Evolutionary conservation across 2,797 vertebrate genomes (phyloP).

Genomic region (Moxostoma hubbsi): DNA sequence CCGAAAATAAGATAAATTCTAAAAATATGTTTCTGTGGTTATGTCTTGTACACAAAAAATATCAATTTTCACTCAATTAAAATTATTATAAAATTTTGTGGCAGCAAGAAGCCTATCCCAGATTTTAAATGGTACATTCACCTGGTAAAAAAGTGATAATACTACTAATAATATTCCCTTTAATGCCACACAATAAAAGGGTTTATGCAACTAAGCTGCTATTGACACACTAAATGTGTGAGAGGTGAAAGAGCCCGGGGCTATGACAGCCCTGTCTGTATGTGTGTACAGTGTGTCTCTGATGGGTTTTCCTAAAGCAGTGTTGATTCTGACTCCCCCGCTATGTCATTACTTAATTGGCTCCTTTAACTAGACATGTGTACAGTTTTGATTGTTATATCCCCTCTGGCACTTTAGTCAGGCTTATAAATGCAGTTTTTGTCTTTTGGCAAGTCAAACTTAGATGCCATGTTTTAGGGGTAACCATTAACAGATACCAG

Average conservation of each 20-base stretch:
- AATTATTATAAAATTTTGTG: constrained; percentile 1
- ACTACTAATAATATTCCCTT: constrained; percentile 28
- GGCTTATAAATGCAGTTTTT: constrained; percentile 26
- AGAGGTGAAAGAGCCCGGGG: constrained; percentile 47
- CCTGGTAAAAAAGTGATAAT: constrained; percentile 19
- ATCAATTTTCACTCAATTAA: not conserved
- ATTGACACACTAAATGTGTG: constrained; percentile 27
- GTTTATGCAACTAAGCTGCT: constrained; percentile 38
- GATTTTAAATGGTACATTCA: not conserved
- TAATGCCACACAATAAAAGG: constrained; percentile 23
- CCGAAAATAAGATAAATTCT: no score
- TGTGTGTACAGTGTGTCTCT: not conserved
- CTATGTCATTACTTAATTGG: constrained; percentile 74
- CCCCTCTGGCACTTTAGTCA: constrained; percentile 52
- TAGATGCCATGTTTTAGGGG: constrained; percentile 10
- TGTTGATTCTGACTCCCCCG: constrained; percentile 63
- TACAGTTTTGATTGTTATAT: constrained; percentile 59
- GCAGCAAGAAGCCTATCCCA: constrained; percentile 14
- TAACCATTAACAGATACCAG: not conserved
- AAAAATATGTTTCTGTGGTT: no score
- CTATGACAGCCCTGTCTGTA: constrained; percentile 33
- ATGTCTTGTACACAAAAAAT: not conserved
- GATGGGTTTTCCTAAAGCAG: constrained; percentile 63
- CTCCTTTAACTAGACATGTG: constrained; percentile 60
- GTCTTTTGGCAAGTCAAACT: constrained; percentile 16